Base-by-base conservation (phyloP, 1,140 invertebrate genomes). In the Lutraria rhynchaena region DNA sequence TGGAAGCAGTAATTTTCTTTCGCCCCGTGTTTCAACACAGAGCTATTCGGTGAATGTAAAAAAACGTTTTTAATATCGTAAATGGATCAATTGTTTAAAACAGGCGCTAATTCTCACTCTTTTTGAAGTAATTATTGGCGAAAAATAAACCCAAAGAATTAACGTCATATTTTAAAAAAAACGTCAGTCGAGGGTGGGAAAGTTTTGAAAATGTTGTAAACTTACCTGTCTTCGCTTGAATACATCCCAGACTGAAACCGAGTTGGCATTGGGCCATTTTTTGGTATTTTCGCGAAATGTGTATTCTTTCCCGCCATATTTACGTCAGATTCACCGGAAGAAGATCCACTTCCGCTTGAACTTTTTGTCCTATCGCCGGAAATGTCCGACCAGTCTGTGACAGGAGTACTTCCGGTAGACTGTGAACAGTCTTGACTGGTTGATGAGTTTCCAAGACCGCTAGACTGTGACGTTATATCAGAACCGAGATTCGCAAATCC, bases 401-500 rank as follows among this genome's bases (percentile, higher is more conserved):
- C 44, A n/a, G 76, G 76, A 35, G 19, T 67, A 80, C 76, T 80
- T 80, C 76, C 76, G 76, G 76, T 70, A 7, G 76, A 80, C 19
- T 70, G 63, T 1, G 76, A 69, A n/a, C 76, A 80, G 35, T 80
- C 76, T 31, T 80, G 76, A 60, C 76, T 80, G n/a, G n/a, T n/a
- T 41, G 44, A 58, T 11, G 75, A 27, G 29, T 61, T 80, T 69
- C 65, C 76, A 22, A 37, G 53, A 70, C 76, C 76, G 65, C 76
- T 80, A 17, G 63, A 58, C 35, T 69, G 27, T 58, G 76, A 80
- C 24, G 63, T 19, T 27, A 70, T 60, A 46, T 69, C 63, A 0
- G 63, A 27, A 17, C 65, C 76, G 11, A 80, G 41, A 35, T 70
- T 70, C 7, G 53, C 46, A n/a, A 31, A 69, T 19, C 63, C 65